These are phyloP conservation scores for Heptranchias perlo DNA, from an alignment of 2,113 vertebrate species.

Conservation along the genomic window DNA sequence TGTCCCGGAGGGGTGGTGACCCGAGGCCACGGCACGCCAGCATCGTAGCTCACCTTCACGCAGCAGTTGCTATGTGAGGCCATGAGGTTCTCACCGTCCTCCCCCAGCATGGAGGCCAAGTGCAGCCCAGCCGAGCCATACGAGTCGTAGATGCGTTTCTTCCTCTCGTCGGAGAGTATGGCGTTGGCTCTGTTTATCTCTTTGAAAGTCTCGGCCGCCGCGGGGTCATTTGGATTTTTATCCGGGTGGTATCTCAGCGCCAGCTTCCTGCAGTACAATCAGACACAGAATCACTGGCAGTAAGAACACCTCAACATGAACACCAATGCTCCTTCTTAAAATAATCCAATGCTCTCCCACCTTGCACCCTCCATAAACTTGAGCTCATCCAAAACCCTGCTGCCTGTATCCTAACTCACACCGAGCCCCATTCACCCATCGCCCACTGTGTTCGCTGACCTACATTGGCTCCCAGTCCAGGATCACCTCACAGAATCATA, in stretches of 20 bases:
- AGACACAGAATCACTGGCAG: not conserved
- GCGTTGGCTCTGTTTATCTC: slow-evolving; percentile 26
- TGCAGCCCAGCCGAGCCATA: not conserved
- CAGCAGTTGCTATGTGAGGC: not conserved
- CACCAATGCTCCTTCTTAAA: not conserved
- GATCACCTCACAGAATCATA: too few relatives aligned
- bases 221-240: not conserved
- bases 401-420: not conserved
- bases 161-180: not conserved
- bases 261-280: not conserved
- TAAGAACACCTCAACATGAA: too few relatives aligned
- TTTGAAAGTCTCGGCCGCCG: not conserved
- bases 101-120: slow-evolving; percentile 4
- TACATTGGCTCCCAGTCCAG: not conserved
- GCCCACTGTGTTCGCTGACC: not conserved
- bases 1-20: not conserved
- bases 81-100: not conserved
- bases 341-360: not conserved
- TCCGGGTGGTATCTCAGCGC: slow-evolving; percentile 24
- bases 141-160: slow-evolving; percentile 5
- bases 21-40: not conserved
- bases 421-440: not conserved
- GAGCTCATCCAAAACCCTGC: not conserved
- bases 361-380: not conserved
- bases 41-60: not conserved